Evolutionary conservation across 2,113 vertebrate species (phyloP), one percentile per base, ranked within the genome.

Genomic region (Brachypodius melanocephalos): DNA sequence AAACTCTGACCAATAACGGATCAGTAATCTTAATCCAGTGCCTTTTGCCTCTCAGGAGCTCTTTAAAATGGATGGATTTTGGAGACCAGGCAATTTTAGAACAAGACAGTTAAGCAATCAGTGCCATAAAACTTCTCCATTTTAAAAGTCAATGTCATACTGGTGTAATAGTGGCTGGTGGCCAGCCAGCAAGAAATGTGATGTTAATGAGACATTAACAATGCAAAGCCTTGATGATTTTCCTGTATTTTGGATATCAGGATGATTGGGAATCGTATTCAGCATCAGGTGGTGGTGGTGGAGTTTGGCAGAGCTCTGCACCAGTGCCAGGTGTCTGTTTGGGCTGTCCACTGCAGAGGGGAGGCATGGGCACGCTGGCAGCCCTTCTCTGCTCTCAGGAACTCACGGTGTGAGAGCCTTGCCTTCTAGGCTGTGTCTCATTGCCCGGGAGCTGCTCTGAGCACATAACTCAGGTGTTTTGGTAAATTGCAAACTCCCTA

Each of bases 21-120:
- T 66, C 5, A 80, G 78, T 86, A 95, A 92, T 95, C 94, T 96
- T 85, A 96, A 94, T 90, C 94, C 72, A 95, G 82, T 66, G 38
- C 5, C 62, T 93, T 94, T 66, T 86, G 24, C 18, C 24, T 83
- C 32, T 83, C 43, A 77, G 43, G 40, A 86, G 25, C 67, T 86
- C 43, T 77, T 90, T 73, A 62, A 92, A 95, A 94, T 71, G 79
- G 67, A 93, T 92, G 75, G 59, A 86, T 83, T 93, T 96, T 88
- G 72, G 63, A 95, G 67, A 85, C 14, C 54, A 85, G 54, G 79
- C 34, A 84, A 71, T 93, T 93, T 88, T 92, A 83, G 90, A 85
- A 62, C 11, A 40, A 67, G 88, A 51, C 38, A 71, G 55, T 77
- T 80, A 85, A 86, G 67, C 78, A 85, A 83, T 85, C 92, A 88